Evolutionary conservation across 2,797 vertebrate genomes (phyloP).

Genomic region (Manis crassicaudata): DNA sequence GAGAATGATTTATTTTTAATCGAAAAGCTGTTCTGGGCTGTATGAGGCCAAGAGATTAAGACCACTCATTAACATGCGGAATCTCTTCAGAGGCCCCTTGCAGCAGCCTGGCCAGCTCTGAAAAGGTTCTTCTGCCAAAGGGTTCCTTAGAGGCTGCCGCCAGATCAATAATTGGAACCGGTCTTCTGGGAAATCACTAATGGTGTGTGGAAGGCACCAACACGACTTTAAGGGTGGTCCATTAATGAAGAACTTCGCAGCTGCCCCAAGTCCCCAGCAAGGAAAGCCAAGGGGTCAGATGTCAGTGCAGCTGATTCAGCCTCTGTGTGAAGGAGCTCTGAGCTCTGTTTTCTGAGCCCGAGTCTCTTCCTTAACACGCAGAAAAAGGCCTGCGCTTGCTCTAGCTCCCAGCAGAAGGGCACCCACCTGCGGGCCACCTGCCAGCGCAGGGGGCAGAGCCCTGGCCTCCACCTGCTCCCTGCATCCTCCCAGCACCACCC

Average conservation of each 20-base stretch:
- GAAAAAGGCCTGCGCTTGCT: background rate
- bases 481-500: background rate
- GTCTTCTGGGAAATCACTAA: conserved; percentile 82
- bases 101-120: conserved; percentile 53
- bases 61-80: conserved; percentile 58
- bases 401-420: background rate
- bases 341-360: conserved; percentile 28
- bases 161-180: conserved; percentile 76
- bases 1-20: conserved; percentile 66
- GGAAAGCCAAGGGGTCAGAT: conserved; percentile 50
- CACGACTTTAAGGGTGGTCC: conserved; percentile 57
- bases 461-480: background rate
- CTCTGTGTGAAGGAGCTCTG: background rate
- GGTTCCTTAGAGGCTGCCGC: conserved; percentile 45
- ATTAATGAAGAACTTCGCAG: conserved; percentile 68
- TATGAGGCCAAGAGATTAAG: conserved; percentile 62
- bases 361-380: background rate
- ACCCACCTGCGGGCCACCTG: background rate
- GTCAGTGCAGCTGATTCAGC: background rate
- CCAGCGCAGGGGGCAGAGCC: background rate
- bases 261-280: conserved; percentile 5
- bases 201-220: conserved; percentile 56
- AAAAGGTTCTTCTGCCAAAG: conserved; percentile 58
- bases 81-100: conserved; percentile 42
- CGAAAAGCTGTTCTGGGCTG: conserved; percentile 44